Evolutionary conservation across 2,888 invertebrate genomes (phyloP), one percentile per base, ranked within the genome.

Genomic region (Pogonocherus hispidulus): DNA sequence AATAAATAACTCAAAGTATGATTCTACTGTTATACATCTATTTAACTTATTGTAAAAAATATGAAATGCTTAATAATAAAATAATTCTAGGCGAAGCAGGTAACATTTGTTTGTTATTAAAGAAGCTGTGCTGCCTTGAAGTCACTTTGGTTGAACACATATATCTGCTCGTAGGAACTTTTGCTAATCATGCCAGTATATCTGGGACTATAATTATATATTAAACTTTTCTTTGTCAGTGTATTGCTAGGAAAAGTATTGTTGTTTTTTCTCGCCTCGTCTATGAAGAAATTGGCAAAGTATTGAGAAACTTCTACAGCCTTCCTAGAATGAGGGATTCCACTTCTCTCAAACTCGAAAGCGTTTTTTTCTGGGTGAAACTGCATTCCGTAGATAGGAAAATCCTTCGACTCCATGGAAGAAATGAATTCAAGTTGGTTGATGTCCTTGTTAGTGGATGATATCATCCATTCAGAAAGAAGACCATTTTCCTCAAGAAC

Each of bases 321-420:
- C n/a, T 90, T 85, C 0, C 79, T 60, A 0, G 89, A 87, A 80
- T 95, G 96, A 0, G 93, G 89, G 69, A 94, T 90, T 0, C 86
- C 84, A 6, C 85, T 87, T 27, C 78, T 76, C 55, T 87, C 88
- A 92, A 92, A 95, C 84, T 96, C 95, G 80, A 91, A 97, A 0
- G 90, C 85, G 79, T 90, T 91, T 81, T 96, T 96, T 84, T 98
- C 97, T 0, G 97, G 96, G 82, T 98, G 98, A 85, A 94, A 97
- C 84, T 97, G 96, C 0, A 92, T 87, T 0, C 93, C 77, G 83
- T 92, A 97, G 81, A 96, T 92, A 5, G 97, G 97, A 79, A 89
- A 92, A 80, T 86, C 86, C 4, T 79, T 87, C 73, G 93, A 91
- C 85, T 97, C 97, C 67, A 94, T 86, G 0, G 91, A 88, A 0